phyloP scores from a whole-genome alignment of 2,888 invertebrate species.

The Ceraclea dissimilis region DNA sequence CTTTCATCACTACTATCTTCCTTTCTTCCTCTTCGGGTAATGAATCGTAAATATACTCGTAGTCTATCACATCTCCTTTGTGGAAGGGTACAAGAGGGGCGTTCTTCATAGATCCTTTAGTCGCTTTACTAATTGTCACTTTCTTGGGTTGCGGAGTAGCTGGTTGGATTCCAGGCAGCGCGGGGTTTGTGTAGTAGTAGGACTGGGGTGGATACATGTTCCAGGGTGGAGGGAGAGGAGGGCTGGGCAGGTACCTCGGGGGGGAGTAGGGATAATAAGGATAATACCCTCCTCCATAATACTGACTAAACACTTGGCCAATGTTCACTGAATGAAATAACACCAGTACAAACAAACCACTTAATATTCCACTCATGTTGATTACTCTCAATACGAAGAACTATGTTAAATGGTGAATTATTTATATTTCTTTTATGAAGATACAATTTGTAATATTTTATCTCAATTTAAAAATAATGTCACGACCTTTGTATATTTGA shows the following conservation, averaged over 20 bases:
- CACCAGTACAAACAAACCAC: neutral
- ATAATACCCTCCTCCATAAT: too few species aligned
- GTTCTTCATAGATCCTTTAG: neutral
- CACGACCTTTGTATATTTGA: too few species aligned
- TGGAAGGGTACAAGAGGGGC: slow-evolving; percentile 7
- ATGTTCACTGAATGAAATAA: neutral
- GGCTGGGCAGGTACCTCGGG: neutral
- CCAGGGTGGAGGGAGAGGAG: neutral
- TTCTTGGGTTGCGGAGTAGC: neutral
- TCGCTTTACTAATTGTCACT: neutral
- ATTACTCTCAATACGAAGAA: too few species aligned
- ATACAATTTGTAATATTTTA: too few species aligned
- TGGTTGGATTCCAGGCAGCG: neutral
- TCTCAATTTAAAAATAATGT: too few species aligned
- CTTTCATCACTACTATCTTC: slow-evolving; percentile 5
- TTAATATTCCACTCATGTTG: neutral
- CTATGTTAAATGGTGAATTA: too few species aligned
- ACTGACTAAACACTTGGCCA: too few species aligned
- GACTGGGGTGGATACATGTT: neutral
- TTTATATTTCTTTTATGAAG: too few species aligned
- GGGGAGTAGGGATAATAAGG: neutral
- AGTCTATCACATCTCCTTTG: slow-evolving; percentile 20
- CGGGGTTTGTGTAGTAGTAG: neutral
- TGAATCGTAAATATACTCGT: slow-evolving; percentile 19
- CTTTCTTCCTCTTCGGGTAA: slow-evolving; percentile 4